Conservation (phyloP, 2,113 vertebrate species). For the Accipiter virgatus region DNA sequence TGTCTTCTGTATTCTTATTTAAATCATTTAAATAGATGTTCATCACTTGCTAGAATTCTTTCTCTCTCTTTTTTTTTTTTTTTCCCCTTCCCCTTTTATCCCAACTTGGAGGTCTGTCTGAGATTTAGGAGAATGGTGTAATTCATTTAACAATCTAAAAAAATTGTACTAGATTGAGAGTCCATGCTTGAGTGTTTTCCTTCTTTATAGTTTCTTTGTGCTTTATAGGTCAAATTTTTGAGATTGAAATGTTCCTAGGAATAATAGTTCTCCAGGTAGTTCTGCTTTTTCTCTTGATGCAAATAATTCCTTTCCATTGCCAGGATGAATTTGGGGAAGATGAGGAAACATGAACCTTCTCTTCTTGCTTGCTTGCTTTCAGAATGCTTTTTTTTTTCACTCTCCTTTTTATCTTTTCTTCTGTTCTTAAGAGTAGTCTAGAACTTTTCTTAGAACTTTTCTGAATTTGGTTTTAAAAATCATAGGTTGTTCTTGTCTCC, state of each 20-base stretch:
- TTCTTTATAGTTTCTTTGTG: background rate
- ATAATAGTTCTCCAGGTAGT: background rate
- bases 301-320: background rate
- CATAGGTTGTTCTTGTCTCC: background rate
- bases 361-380: background rate
- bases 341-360: background rate
- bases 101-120: background rate
- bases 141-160: background rate
- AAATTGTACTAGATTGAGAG: background rate
- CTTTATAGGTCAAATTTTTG: background rate
- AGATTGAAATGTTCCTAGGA: background rate
- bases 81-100: no score
- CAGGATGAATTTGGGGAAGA: background rate
- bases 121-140: background rate
- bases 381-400: background rate
- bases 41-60: background rate
- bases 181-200: background rate
- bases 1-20: background rate
- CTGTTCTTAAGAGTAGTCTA: background rate
- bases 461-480: background rate
- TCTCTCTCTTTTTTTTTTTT: background rate
- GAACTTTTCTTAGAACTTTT: background rate
- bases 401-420: background rate
- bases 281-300: background rate
- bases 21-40: background rate